A percentile compares a stretch with the other conserved stretches of the same genome.
Evolutionary conservation across 2,888 invertebrate species (phyloP).

Genomic region (Acanthacorydalis orientalis): DNA sequence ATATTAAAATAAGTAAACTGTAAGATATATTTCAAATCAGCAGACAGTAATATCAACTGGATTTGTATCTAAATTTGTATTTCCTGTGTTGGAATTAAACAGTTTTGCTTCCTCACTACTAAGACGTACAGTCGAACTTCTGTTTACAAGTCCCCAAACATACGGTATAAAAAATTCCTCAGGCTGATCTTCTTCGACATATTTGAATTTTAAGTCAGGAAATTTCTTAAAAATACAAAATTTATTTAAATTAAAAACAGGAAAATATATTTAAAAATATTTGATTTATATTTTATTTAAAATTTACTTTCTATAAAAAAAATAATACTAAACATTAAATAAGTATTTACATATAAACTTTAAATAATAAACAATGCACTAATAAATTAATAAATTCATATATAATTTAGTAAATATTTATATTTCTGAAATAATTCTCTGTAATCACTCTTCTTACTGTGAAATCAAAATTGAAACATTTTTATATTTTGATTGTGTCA

Average conservation of each 20-base stretch:
- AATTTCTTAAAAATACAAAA: constrained; percentile 60
- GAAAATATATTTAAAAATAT: no score
- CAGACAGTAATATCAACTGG: constrained; percentile 1
- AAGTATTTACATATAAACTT: no score
- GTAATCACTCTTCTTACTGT: no score
- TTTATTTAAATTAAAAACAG: not conserved
- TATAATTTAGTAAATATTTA: no score
- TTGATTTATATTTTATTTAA: not conserved
- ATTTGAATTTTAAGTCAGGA: constrained; percentile 95
- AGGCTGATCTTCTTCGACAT: constrained; percentile 96
- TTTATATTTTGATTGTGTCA: not conserved
- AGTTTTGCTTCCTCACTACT: constrained; percentile 14
- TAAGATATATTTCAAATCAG: not conserved
- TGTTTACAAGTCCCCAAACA: constrained; percentile 81
- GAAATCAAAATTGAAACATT: not conserved
- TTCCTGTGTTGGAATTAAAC: constrained; percentile 6
- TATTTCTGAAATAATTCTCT: no score
- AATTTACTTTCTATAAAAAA: not conserved
- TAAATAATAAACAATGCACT: no score
- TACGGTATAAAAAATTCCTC: constrained; percentile 99
- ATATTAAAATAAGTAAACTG: no score
- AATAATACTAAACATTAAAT: no score
- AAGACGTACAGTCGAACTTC: constrained; percentile 25
- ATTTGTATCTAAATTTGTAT: not conserved
- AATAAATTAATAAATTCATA: no score